Evolutionary conservation across 1,140 invertebrate species (phyloP), one percentile per base, ranked within the genome.

Genomic region (Oncopodura yosiiana): DNA sequence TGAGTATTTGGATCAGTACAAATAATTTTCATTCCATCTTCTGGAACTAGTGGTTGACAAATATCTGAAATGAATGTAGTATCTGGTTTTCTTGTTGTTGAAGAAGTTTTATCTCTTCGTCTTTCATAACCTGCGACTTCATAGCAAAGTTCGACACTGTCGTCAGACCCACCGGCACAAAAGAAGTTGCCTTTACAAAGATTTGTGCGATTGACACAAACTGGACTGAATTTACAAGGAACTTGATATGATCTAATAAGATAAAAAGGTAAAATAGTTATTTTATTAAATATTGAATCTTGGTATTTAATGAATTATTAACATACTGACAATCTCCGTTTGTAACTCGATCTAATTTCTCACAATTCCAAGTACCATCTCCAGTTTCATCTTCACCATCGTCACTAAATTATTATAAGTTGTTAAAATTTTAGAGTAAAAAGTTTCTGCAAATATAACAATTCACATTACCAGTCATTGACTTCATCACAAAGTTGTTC

Each of bases 331-430:
- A 48, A 6, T 29, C 30, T 5, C n/a, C n/a, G n/a, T n/a, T n/a
- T n/a, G 45, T 48, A 18, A 23, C 27, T n/a, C 27, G 21, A 4
- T 23, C 30, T 29, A 26, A 16, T 32, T 9, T 12, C 11, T 16
- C 18, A 32, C 45, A 48, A 34, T 48, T 27, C 45, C 45, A 48
- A 29, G 27, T 23, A 3, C 14, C 26, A n/a, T 12, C 30, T 32
- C 45, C 45, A 16, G 27, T 48, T 48, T 48, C 45, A 23, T 48
- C 45, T 34, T 48, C 45, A 48, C 45, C 45, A 9, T 26, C 19
- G 6, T 23, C 24, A 19, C 45, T 29, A 32, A 29, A 23, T 21
- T 48, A 23, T 4, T 8, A 3, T n/a, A 23, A 23, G 19, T 48
- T 48, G 18, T 27, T 29, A 8, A 48, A 21, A 29, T 48, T 48